Conservation (phyloP, 2,888 invertebrate species). For the Odontocerum albicorne region DNA sequence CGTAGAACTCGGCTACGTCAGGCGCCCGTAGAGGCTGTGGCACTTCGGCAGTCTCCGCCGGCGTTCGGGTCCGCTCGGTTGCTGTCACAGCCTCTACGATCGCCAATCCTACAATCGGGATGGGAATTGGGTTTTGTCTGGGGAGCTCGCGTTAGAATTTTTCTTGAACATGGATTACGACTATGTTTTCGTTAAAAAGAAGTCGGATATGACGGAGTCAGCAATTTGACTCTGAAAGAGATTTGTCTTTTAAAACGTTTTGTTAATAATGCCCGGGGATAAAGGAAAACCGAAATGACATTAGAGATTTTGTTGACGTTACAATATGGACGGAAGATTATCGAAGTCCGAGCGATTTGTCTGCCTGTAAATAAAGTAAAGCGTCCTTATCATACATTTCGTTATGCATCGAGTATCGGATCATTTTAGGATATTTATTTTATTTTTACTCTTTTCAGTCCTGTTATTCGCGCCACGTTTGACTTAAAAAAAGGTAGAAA, state of each 20-base stretch:
- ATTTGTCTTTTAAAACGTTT: conserved; percentile 19
- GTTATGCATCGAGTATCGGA: too few relatives aligned
- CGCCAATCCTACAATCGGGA: conserved; percentile 13
- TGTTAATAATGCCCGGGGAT: conserved; percentile 5
- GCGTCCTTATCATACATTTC: too few relatives aligned
- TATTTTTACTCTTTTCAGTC: too few relatives aligned
- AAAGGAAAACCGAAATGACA: too few relatives aligned
- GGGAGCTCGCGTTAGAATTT: conserved; percentile 22
- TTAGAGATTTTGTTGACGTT: too few relatives aligned
- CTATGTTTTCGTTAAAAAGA: conserved; percentile 22
- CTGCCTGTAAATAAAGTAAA: too few relatives aligned
- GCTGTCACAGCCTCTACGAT: background rate
- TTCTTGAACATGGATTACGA: conserved; percentile 25
- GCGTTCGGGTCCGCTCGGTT: conserved; percentile 15
- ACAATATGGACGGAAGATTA: too few relatives aligned
- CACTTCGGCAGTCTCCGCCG: conserved; percentile 15
- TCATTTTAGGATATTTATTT: too few relatives aligned
- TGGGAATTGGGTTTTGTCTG: conserved; percentile 25
- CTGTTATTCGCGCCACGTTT: too few relatives aligned
- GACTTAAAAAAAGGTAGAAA: too few relatives aligned
- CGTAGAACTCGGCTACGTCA: conserved; percentile 27
- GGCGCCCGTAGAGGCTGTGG: conserved; percentile 25
- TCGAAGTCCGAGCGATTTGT: too few relatives aligned
- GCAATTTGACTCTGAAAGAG: conserved; percentile 16
- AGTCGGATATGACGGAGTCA: conserved; percentile 16